Evolutionary conservation across 2,113 vertebrate genomes (phyloP).

Genomic region (Scalopus aquaticus): DNA sequence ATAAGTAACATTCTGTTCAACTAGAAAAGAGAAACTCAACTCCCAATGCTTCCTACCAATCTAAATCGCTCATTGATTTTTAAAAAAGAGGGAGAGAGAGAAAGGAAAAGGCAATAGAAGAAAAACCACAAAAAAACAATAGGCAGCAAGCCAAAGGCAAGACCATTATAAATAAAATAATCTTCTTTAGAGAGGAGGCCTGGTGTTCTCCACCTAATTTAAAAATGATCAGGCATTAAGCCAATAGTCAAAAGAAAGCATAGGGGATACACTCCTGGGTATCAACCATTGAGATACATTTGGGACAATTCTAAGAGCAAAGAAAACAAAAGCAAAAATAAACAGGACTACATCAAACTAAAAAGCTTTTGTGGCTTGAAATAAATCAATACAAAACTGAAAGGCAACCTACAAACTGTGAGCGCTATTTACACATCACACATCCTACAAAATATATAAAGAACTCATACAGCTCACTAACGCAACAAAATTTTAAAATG

Average conservation of each 20-base stretch:
- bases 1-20: conserved; percentile 2
- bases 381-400: too few species aligned
- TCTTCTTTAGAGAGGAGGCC: neutral
- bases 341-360: too few species aligned
- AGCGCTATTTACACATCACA: too few species aligned
- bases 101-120: neutral
- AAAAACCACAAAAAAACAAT: neutral
- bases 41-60: neutral
- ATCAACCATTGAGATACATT: too few species aligned
- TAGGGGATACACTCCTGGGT: too few species aligned
- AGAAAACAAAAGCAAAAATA: too few species aligned
- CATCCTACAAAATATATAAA: too few species aligned
- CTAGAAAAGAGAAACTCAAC: conserved; percentile 50
- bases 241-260: neutral
- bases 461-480: too few species aligned
- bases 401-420: too few species aligned
- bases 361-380: too few species aligned
- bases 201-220: neutral
- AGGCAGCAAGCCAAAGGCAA: neutral
- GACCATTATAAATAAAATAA: conserved; percentile 5
- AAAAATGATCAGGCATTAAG: neutral
- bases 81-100: neutral
- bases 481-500: too few species aligned
- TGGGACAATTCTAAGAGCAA: too few species aligned
- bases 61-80: neutral